Conservation (phyloP, 2,797 vertebrate species). For the Harpagifer antarcticus region DNA sequence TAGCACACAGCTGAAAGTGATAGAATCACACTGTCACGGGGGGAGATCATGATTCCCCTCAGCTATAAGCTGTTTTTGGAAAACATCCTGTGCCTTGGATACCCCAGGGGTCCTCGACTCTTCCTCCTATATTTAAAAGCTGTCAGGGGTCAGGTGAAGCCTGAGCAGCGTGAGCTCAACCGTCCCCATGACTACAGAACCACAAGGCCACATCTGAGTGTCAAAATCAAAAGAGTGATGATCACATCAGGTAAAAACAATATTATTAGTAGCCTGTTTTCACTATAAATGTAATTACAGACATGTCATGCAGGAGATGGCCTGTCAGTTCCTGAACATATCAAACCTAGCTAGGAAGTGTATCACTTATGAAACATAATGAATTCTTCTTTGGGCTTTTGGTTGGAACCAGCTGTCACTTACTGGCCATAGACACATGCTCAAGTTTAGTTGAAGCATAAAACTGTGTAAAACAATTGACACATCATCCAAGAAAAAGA, state of each 20-base stretch:
- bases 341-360: conserved; percentile 5
- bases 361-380: conserved; percentile 1
- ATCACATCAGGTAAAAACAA: conserved; percentile 57
- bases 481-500: neutral
- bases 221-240: conserved; percentile 33
- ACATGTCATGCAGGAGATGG: conserved; percentile 10
- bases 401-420: neutral
- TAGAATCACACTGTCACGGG: conserved; percentile 74
- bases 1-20: conserved; percentile 71
- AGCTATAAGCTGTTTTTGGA: conserved; percentile 78
- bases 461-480: neutral
- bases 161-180: conserved; percentile 36
- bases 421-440: neutral
- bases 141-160: conserved; percentile 57
- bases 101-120: conserved; percentile 60
- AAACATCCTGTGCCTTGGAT: conserved; percentile 72
- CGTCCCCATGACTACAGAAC: conserved; percentile 25
- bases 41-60: conserved; percentile 66
- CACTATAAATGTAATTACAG: conserved; percentile 22
- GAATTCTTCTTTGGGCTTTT: neutral
- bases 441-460: neutral
- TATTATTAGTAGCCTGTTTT: conserved; percentile 26
- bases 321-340: conserved; percentile 12
- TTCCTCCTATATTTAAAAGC: conserved; percentile 68
- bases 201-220: conserved; percentile 30